A percentile compares a stretch with the other conserved stretches of the same genome.
These are phyloP conservation scores for Acleris holmiana DNA, from an alignment of 2,888 invertebrate species.

Conservation along the genomic window DNA sequence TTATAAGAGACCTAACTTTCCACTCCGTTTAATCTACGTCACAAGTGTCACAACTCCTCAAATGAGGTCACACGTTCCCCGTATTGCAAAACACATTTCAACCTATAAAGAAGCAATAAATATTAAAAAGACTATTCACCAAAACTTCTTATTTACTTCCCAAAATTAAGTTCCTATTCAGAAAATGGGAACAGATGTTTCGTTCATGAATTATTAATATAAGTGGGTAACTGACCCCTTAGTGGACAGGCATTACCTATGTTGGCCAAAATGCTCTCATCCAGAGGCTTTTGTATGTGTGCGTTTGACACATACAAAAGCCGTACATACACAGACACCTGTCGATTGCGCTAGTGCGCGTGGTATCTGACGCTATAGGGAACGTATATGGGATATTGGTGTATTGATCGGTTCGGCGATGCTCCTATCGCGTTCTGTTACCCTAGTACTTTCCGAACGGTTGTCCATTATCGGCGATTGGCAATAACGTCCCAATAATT, in stretches of 20 bases:
- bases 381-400: constrained; percentile 48
- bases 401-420: constrained; percentile 76
- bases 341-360: constrained; percentile 9
- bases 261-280: constrained; percentile 12
- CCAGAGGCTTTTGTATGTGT: no score
- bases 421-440: constrained; percentile 53
- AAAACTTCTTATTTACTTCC: constrained; percentile 9
- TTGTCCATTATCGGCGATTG: constrained; percentile 79
- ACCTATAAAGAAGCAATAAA: no score
- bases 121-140: no score
- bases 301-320: constrained; percentile 8
- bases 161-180: constrained; percentile 10
- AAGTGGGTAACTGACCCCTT: constrained; percentile 22
- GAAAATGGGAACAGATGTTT: constrained; percentile 20
- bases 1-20: no score
- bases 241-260: constrained; percentile 13
- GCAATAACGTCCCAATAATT: constrained; percentile 57
- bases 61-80: no score
- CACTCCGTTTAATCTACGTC: no score
- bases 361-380: constrained; percentile 27
- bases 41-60: no score
- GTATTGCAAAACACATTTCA: no score
- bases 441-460: constrained; percentile 79
- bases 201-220: constrained; percentile 22
- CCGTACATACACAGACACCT: constrained; percentile 15